A percentile compares a stretch with the other conserved stretches of the same genome.
phyloP scores from a whole-genome alignment of 2,113 vertebrate species.

The Aspiorhynchus laticeps region DNA sequence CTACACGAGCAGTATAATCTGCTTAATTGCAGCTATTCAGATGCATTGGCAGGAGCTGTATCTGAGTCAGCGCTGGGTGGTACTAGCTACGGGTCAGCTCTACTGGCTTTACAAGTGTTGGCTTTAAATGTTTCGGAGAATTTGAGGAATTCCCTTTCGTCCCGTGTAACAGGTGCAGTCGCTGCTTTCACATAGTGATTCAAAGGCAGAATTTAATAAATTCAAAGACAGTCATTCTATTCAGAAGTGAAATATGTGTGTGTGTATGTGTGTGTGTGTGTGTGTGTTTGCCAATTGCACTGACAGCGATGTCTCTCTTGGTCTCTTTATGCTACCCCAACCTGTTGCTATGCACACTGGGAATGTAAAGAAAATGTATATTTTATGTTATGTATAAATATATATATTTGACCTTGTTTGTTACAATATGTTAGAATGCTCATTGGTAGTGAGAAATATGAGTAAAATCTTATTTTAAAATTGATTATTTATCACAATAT shows the following conservation, averaged over 20 bases:
- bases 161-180: constrained; percentile 15
- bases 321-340: constrained; percentile 45
- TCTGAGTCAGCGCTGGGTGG: constrained; percentile 54
- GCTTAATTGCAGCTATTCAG: constrained; percentile 53
- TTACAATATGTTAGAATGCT: not conserved
- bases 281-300: not conserved
- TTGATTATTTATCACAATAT: not conserved
- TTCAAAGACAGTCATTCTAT: not conserved
- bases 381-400: no score
- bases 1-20: constrained; percentile 57
- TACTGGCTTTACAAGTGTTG: not conserved
- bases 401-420: not conserved
- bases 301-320: not conserved
- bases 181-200: constrained; percentile 20
- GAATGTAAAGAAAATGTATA: not conserved
- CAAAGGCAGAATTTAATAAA: not conserved
- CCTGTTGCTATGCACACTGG: constrained; percentile 61
- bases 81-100: constrained; percentile 36
- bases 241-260: not conserved
- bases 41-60: constrained; percentile 45
- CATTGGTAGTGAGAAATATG: not conserved
- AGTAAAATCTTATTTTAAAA: not conserved
- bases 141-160: constrained; percentile 23
- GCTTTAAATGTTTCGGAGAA: constrained; percentile 19
- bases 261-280: not conserved